phyloP scores from a whole-genome alignment of 2,888 invertebrate species.

The Sinohyriopsis cumingii region DNA sequence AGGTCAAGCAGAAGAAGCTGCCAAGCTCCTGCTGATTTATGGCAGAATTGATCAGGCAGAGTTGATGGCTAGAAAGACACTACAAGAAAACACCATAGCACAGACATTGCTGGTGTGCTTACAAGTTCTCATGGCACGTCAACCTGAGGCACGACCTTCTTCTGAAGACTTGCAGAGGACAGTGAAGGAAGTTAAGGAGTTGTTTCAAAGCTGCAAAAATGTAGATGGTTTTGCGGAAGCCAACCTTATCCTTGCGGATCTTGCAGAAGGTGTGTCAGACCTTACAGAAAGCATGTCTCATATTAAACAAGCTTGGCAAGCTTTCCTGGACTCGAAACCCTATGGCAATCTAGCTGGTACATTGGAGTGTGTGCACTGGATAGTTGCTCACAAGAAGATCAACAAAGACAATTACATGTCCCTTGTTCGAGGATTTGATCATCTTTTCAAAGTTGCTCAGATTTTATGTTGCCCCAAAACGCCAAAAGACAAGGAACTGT shows the following conservation, averaged over 20 bases:
- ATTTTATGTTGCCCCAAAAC: constrained; percentile 22
- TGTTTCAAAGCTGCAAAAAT: constrained; percentile 30
- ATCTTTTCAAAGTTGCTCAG: constrained; percentile 30
- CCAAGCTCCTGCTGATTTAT: constrained; percentile 36
- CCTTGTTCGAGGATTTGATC: constrained; percentile 35
- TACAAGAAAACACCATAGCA: constrained; percentile 36
- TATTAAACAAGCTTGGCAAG: constrained; percentile 35
- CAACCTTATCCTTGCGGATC: constrained; percentile 21
- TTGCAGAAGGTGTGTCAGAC: constrained; percentile 16
- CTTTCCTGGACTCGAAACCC: constrained; percentile 35
- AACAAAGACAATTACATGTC: constrained; percentile 7
- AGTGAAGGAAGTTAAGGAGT: constrained; percentile 28
- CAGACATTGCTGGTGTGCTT: constrained; percentile 39
- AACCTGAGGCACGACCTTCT: constrained; percentile 3
- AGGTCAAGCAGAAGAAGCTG: constrained; percentile 42
- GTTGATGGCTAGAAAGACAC: constrained; percentile 32
- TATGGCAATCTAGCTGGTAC: constrained; percentile 40
- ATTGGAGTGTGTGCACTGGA: constrained; percentile 45
- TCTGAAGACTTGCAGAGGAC: constrained; percentile 10
- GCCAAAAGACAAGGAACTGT: constrained; percentile 22
- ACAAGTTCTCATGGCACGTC: constrained; percentile 32
- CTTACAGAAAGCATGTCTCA: too few species aligned
- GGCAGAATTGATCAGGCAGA: constrained; percentile 43
- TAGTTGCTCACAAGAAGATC: constrained; percentile 15
- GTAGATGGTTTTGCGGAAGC: constrained; percentile 30